phyloP scores from a whole-genome alignment of 2,797 vertebrate genomes.

The Enteromius afrohamiltoni region DNA sequence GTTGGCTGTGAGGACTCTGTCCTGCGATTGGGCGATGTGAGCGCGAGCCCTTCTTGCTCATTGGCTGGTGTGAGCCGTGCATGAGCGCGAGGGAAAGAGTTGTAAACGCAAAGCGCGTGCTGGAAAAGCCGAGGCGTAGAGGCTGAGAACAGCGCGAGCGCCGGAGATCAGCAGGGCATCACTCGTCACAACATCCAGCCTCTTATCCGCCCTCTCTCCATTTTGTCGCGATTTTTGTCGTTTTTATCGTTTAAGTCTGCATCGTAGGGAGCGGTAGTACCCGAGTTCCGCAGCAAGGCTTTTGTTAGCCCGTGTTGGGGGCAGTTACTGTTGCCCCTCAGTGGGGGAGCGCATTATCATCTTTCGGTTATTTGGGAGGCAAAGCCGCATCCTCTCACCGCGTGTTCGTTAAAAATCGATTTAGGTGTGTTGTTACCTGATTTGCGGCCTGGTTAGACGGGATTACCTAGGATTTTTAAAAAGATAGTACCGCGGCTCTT shows the following conservation, averaged over 20 bases:
- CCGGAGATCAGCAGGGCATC: constrained; percentile 72
- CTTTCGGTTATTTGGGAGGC: constrained; percentile 34
- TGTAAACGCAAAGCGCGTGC: constrained; percentile 78
- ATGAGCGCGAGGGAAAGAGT: constrained; percentile 71
- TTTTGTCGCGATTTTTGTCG: constrained; percentile 60
- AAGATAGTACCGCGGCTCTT: constrained; percentile 57
- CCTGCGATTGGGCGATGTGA: constrained; percentile 66
- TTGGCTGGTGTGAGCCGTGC: constrained; percentile 61
- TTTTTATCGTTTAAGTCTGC: constrained; percentile 48
- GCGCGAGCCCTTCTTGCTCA: constrained; percentile 44
- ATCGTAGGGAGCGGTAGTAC: constrained; percentile 50
- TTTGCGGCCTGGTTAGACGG: constrained; percentile 57
- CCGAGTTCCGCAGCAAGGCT: constrained; percentile 55
- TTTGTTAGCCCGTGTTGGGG: constrained; percentile 72
- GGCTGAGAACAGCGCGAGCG: constrained; percentile 72
- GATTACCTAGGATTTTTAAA: constrained; percentile 55
- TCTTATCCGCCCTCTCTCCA: constrained; percentile 42
- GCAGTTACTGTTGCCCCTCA: constrained; percentile 53
- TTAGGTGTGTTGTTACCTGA: constrained; percentile 32
- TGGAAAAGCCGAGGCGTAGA: constrained; percentile 60
- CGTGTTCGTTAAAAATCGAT: constrained; percentile 36
- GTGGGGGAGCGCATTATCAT: constrained; percentile 36
- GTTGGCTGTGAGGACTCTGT: constrained; percentile 24
- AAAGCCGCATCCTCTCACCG: constrained; percentile 15
- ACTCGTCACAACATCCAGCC: constrained; percentile 32